phyloP scores from a whole-genome alignment of 2,797 vertebrate genomes.

The Geotrypetes seraphini region DNA sequence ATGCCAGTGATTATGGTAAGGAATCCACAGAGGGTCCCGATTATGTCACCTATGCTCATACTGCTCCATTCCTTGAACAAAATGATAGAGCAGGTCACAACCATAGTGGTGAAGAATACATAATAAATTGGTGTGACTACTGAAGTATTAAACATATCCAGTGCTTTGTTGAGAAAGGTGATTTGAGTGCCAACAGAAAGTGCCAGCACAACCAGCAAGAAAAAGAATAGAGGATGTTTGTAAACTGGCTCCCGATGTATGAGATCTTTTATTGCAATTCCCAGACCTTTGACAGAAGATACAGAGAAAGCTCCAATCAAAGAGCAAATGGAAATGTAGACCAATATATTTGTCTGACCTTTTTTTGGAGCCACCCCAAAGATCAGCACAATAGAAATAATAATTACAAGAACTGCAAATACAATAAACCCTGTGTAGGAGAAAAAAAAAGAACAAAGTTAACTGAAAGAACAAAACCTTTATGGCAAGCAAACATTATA shows the following conservation, averaged over 20 bases:
- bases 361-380: constrained; percentile 47
- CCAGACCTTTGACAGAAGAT: constrained; percentile 63
- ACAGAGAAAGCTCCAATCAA: constrained; percentile 66
- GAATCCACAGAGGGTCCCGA: constrained; percentile 60
- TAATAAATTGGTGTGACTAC: constrained; percentile 67
- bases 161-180: constrained; percentile 64
- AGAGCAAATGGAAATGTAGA: constrained; percentile 63
- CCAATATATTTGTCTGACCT: constrained; percentile 56
- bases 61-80: constrained; percentile 65
- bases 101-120: constrained; percentile 55
- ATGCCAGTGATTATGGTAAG: constrained; percentile 58
- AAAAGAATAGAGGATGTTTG: constrained; percentile 43
- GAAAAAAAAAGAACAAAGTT: constrained; percentile 7
- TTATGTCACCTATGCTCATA: constrained; percentile 44
- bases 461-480: not conserved
- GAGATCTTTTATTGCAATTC: constrained; percentile 56
- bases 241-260: constrained; percentile 44
- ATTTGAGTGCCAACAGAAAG: constrained; percentile 57
- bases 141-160: constrained; percentile 59
- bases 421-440: constrained; percentile 46
- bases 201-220: constrained; percentile 40
- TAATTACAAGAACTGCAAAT: constrained; percentile 45
- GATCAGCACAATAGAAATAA: constrained; percentile 48
- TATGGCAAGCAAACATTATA: no score
- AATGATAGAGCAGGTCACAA: constrained; percentile 54